Conservation (phyloP, 2,888 invertebrate genomes). For the Mesopsocus fuscifrons region DNA sequence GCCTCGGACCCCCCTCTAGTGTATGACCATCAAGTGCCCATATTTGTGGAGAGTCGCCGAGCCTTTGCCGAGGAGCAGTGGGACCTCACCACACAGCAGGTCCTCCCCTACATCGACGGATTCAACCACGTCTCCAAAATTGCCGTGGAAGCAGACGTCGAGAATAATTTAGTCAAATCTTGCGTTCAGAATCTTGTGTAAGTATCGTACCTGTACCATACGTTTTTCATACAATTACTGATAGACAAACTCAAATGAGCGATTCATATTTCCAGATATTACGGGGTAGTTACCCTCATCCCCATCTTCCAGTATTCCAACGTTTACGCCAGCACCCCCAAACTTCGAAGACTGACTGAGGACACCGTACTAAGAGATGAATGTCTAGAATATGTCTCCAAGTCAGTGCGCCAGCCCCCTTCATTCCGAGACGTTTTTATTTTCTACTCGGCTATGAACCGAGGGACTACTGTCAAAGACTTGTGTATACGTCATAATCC, state of each 20-base stretch:
- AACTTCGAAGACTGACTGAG: slow-evolving; percentile 45
- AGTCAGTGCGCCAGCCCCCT: slow-evolving; percentile 43
- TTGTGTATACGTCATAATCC: slow-evolving; percentile 56
- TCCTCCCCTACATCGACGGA: slow-evolving; percentile 76
- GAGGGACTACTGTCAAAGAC: slow-evolving; percentile 57
- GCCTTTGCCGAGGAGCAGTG: slow-evolving; percentile 53
- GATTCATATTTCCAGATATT: slow-evolving; percentile 32
- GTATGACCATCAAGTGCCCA: slow-evolving; percentile 77
- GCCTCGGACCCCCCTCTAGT: slow-evolving; percentile 65
- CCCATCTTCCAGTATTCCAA: slow-evolving; percentile 74
- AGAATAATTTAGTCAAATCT: slow-evolving; percentile 82
- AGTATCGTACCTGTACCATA: slow-evolving; percentile 17
- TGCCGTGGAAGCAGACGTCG: slow-evolving; percentile 76
- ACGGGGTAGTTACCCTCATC: slow-evolving; percentile 52
- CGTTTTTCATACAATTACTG: neutral
- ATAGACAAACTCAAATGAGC: too few species aligned
- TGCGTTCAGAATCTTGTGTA: slow-evolving; percentile 84
- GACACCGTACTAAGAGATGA: slow-evolving; percentile 46
- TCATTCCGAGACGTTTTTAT: slow-evolving; percentile 49
- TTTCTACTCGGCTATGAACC: slow-evolving; percentile 56
- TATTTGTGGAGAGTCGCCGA: slow-evolving; percentile 48
- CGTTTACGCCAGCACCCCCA: slow-evolving; percentile 62
- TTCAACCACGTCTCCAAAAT: slow-evolving; percentile 83
- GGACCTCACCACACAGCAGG: slow-evolving; percentile 89
- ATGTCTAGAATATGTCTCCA: slow-evolving; percentile 50